Evolutionary conservation across 2,113 vertebrate species (phyloP), one percentile per base, ranked within the genome.

Genomic region (Chaenocephalus aceratus): DNA sequence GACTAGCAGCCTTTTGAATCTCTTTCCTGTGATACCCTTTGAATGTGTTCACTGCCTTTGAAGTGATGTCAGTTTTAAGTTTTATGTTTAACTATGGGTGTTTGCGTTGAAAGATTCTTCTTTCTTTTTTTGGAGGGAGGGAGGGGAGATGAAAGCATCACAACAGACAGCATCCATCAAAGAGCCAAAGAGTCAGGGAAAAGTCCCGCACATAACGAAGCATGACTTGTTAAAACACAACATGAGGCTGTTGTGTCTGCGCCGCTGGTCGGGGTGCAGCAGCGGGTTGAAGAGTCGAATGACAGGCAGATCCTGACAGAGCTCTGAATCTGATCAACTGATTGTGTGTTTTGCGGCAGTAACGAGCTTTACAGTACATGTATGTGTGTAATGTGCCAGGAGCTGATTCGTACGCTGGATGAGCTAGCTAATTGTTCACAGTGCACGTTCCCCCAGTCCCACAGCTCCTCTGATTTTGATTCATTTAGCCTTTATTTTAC

Each of bases 51-150:
- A 57, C 82, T 84, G 51, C 86, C 88, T 92, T 93, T 94, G 93
- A 93, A 93, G 92, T 87, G 83, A 77, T 92, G 93, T 92, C 92
- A 92, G 86, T 90, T 92, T 93, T 84, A 87, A 89, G 90, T 94
- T 91, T 92, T 85, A 92, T 92, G 91, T 92, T 81, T 88, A 93
- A 92, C 88, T 87, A 85, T 75, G 77, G 87, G 81, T 90, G 89
- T 93, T 93, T 88, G 88, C 75, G 59, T 91, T 92, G 66, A 71
- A 81, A 70, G 79, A 59, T 82, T 82, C 46, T 49, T 44, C 45
- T 16, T 12, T 12, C 10, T 23, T 57, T 75, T 77, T 66, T 65
- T 12, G 0, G 52, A 66, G 72, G 65, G 62, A 73, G 45, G 30
- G 30, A 30, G 30, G 30, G 30, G 72, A 75, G 86, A 92, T 90